These are phyloP conservation scores for Sebastes steindachneri DNA, from an alignment of 2,797 vertebrate genomes.

Conservation along the genomic window DNA sequence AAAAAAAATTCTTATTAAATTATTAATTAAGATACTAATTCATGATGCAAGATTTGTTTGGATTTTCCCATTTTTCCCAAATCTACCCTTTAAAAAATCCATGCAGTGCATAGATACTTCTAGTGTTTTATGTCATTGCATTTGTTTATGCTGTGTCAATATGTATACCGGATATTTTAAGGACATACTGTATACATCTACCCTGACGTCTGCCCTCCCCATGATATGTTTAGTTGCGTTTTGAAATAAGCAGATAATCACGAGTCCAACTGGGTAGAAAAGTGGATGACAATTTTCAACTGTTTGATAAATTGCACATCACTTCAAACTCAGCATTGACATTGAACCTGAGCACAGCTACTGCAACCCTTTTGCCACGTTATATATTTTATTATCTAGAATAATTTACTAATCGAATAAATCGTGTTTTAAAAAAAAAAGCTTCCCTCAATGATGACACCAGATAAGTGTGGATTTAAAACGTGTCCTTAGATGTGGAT, in stretches of 20 bases:
- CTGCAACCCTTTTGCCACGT: background rate
- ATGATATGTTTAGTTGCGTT: too few relatives aligned
- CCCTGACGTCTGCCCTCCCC: too few relatives aligned
- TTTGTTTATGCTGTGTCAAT: background rate
- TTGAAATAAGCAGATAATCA: background rate
- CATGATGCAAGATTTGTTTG: background rate
- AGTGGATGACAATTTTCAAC: background rate
- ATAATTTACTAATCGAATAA: background rate
- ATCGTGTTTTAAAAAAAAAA: background rate
- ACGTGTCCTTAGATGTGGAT: background rate
- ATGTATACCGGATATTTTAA: background rate
- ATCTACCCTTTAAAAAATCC: background rate
- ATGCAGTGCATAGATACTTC: background rate
- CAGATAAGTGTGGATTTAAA: background rate
- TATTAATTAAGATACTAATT: background rate
- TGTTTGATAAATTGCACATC: background rate
- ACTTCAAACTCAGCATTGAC: background rate
- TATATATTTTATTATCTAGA: background rate
- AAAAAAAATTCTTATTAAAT: background rate
- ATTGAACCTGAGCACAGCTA: background rate
- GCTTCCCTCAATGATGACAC: background rate
- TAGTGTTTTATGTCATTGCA: background rate
- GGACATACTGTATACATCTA: background rate
- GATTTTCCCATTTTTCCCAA: background rate
- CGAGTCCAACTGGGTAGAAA: background rate